Percentiles rank a stretch among this genome's conserved stretches.
These are phyloP conservation scores for Anguilla marmorata DNA, from an alignment of 2,797 vertebrate genomes.

Conservation along the genomic window DNA sequence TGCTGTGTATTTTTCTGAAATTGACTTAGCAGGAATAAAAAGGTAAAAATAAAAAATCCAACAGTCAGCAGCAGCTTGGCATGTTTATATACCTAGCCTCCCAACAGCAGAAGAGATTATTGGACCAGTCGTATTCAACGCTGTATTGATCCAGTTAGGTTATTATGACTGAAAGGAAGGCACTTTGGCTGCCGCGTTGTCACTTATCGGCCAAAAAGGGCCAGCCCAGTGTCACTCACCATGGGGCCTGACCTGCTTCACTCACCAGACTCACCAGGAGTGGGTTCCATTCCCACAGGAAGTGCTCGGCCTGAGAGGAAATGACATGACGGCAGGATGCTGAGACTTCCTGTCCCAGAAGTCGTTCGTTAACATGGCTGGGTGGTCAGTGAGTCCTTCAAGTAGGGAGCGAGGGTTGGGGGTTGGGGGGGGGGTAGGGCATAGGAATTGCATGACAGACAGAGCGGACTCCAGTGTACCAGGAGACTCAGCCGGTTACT, in stretches of 20 bases:
- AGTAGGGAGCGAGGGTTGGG: neutral
- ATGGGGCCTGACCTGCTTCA: neutral
- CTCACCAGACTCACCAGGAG: neutral
- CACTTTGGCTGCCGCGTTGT: neutral
- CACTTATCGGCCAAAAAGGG: neutral
- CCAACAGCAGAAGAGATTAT: neutral
- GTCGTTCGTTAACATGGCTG: neutral
- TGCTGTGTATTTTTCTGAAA: neutral
- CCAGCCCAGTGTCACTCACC: neutral
- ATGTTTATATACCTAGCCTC: neutral
- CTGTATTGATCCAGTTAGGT: conserved; percentile 1
- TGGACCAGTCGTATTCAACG: neutral
- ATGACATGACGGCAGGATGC: neutral
- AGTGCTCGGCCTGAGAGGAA: neutral
- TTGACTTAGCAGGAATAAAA: neutral
- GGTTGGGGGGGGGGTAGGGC: neutral
- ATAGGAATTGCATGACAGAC: neutral
- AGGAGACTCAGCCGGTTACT: neutral
- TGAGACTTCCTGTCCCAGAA: conserved; percentile 18
- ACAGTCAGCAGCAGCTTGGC: neutral
- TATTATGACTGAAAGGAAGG: neutral
- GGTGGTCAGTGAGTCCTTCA: neutral
- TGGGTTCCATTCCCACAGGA: neutral
- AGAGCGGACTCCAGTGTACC: neutral
- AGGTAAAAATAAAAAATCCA: neutral